phyloP scores from a whole-genome alignment of 2,888 invertebrate species.

The Cerceris ruficornis region DNA sequence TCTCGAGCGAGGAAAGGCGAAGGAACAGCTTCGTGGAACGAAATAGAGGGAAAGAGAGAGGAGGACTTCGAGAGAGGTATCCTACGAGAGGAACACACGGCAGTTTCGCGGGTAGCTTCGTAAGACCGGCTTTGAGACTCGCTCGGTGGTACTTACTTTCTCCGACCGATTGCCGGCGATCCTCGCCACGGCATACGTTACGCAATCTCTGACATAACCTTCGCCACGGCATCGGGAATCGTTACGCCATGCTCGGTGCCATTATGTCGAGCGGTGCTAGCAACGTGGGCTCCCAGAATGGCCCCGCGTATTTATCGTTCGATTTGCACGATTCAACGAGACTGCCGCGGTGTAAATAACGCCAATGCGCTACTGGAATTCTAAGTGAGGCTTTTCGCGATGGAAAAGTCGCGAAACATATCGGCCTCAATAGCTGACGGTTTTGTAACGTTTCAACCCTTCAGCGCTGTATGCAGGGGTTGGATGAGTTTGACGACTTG shows the following conservation, averaged over 20 bases:
- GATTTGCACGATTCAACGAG: background rate
- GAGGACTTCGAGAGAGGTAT: conserved; percentile 23
- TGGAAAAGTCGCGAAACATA: no score
- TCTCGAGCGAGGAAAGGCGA: conserved; percentile 1
- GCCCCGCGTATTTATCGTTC: conserved; percentile 3
- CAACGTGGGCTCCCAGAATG: conserved; percentile 18
- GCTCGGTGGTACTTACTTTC: conserved; percentile 62
- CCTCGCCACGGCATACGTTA: conserved; percentile 64
- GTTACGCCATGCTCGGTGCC: conserved; percentile 62
- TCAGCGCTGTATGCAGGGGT: no score
- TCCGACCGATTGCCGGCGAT: conserved; percentile 63
- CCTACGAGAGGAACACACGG: conserved; percentile 19
- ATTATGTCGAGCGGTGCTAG: conserved; percentile 48
- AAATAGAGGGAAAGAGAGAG: background rate
- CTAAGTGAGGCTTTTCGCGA: conserved; percentile 17
- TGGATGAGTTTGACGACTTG: no score
- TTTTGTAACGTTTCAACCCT: no score
- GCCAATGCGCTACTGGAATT: conserved; percentile 28
- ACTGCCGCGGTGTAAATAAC: background rate
- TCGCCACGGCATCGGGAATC: conserved; percentile 74
- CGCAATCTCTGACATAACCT: conserved; percentile 81
- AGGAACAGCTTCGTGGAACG: background rate
- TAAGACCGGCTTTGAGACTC: conserved; percentile 45
- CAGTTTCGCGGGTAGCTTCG: conserved; percentile 23
- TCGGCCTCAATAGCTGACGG: no score